A percentile compares a stretch with the other conserved stretches of the same genome.
These are phyloP conservation scores for Picathartes gymnocephalus DNA, from an alignment of 2,113 vertebrate genomes.

Conservation along the genomic window DNA sequence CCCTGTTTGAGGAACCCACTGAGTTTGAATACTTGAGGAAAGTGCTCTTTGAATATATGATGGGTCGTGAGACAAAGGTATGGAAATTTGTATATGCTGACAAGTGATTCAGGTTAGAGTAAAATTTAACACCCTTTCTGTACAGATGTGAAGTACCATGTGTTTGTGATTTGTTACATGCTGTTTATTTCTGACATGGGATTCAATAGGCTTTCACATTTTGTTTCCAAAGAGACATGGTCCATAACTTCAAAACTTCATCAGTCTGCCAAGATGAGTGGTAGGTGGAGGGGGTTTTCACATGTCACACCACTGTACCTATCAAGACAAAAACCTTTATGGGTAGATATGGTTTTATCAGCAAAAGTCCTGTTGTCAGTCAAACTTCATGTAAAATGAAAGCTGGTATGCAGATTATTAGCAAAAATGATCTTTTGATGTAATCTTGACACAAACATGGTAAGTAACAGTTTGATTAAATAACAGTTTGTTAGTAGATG, in stretches of 20 bases:
- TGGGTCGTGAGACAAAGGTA: constrained; percentile 99
- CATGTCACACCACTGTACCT: background rate
- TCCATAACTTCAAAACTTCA: background rate
- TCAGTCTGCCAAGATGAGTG: background rate
- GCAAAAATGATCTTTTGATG: background rate
- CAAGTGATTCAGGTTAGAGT: background rate
- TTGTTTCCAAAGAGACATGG: background rate
- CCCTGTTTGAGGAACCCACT: constrained; percentile 82
- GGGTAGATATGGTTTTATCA: background rate
- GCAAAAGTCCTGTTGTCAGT: background rate
- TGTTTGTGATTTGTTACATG: background rate
- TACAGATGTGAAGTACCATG: background rate
- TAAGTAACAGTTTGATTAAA: background rate
- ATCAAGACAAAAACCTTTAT: background rate
- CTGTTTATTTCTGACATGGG: background rate
- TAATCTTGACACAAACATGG: background rate
- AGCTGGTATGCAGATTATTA: background rate
- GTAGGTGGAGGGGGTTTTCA: background rate
- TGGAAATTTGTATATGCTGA: background rate
- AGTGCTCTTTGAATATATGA: constrained; percentile 98
- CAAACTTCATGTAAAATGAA: background rate
- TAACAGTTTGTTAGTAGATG: background rate
- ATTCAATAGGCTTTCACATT: background rate
- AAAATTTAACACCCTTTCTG: background rate
- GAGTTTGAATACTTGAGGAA: constrained; percentile 97